A percentile compares a stretch with the other conserved stretches of the same genome.
phyloP scores from a whole-genome alignment of 2,113 vertebrate species.

The Siniperca chuatsi region DNA sequence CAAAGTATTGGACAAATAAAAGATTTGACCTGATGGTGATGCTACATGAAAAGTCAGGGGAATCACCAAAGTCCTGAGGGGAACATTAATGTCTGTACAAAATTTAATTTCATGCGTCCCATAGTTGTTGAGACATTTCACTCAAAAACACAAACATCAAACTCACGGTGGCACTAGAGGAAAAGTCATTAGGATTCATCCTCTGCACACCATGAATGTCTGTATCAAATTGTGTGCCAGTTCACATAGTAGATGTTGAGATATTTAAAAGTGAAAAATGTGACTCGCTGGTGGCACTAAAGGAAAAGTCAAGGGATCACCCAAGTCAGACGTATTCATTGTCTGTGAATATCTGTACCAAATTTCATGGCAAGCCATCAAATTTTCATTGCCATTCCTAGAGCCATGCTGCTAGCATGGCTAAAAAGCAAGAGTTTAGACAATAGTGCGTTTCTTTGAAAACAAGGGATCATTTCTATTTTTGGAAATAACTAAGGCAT shows the following conservation, averaged over 20 bases:
- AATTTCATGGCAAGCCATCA: neutral
- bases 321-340: neutral
- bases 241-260: too few relatives aligned
- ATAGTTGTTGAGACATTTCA: neutral
- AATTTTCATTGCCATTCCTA: neutral
- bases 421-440: neutral
- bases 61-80: neutral
- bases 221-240: neutral
- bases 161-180: neutral
- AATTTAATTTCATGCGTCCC: fast-evolving
- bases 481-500: neutral
- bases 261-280: neutral
- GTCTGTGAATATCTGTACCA: neutral
- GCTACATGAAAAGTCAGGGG: neutral
- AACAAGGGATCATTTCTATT: neutral
- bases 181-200: neutral
- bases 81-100: neutral
- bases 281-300: neutral
- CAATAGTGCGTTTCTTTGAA: neutral
- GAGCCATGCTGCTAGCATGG: too few relatives aligned
- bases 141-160: neutral
- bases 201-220: neutral
- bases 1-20: too few relatives aligned
- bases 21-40: too few relatives aligned
- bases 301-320: neutral